Conservation (phyloP, 2,797 vertebrate genomes). For the Dipus sagitta region DNA sequence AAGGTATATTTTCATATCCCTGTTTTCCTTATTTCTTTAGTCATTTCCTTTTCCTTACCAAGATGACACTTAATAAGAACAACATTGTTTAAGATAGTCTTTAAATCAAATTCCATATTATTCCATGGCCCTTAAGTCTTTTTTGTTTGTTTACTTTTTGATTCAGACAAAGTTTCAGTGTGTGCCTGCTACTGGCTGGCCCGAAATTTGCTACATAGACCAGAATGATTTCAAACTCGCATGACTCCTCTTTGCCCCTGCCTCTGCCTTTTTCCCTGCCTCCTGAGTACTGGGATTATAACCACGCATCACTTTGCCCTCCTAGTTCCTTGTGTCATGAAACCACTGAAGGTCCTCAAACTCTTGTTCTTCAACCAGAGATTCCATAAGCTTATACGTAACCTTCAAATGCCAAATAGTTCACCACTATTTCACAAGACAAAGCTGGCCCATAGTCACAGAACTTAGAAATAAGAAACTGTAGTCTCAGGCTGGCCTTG, state of each 20-base stretch:
- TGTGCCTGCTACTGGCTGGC: background rate
- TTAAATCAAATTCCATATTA: background rate
- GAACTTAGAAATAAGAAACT: background rate
- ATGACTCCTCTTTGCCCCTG: background rate
- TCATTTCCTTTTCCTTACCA: background rate
- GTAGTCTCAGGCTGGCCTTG: too few species aligned
- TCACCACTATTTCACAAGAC: background rate
- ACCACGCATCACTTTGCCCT: too few species aligned
- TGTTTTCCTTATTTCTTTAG: background rate
- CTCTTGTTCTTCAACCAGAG: background rate
- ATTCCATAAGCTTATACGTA: background rate
- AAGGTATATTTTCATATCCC: background rate
- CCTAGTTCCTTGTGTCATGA: too few species aligned
- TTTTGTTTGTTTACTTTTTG: background rate
- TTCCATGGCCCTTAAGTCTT: background rate
- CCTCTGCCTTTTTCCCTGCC: background rate
- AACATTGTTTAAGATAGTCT: background rate
- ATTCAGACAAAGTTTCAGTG: background rate
- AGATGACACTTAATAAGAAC: background rate
- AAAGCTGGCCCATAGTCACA: background rate
- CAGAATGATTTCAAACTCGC: background rate
- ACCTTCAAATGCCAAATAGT: background rate
- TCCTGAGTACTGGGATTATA: background rate
- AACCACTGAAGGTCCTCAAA: too few species aligned
- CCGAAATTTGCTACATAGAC: background rate